Percentiles rank a stretch among this genome's conserved stretches.
phyloP scores from a whole-genome alignment of 1,140 invertebrate genomes.

The Leptopilina clavipes region DNA sequence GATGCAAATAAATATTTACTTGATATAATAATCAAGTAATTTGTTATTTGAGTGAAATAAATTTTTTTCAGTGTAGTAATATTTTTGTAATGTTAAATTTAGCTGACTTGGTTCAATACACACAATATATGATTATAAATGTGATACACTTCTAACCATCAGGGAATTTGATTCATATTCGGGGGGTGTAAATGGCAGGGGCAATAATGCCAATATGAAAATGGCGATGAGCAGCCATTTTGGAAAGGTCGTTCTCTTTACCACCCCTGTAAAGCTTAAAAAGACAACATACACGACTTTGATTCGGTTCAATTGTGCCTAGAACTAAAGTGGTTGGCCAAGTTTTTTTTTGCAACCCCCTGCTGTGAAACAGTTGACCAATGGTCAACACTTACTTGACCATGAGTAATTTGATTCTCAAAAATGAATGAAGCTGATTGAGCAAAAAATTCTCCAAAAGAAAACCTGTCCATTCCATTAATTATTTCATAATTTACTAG shows the following conservation, averaged over 20 bases:
- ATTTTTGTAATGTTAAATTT: too few relatives aligned
- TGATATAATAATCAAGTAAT: too few relatives aligned
- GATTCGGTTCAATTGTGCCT: conserved; percentile 59
- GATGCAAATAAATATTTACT: too few relatives aligned
- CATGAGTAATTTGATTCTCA: conserved; percentile 68
- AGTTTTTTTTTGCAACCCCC: conserved; percentile 55
- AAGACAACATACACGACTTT: conserved; percentile 47
- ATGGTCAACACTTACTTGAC: conserved; percentile 71
- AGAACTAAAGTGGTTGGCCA: conserved; percentile 58
- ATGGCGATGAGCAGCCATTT: conserved; percentile 68
- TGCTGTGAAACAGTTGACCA: conserved; percentile 69
- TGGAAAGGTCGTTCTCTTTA: conserved; percentile 59
- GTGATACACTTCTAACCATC: not conserved
- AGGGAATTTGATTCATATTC: not conserved
- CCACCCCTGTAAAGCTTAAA: conserved; percentile 52
- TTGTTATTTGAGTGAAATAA: too few relatives aligned
- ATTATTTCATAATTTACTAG: not conserved
- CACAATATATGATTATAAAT: not conserved
- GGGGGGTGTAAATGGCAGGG: not conserved
- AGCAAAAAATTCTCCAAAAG: conserved; percentile 48
- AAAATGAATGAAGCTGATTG: conserved; percentile 47
- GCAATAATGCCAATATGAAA: conserved; percentile 47
- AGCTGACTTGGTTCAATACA: too few relatives aligned
- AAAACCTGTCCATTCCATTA: conserved; percentile 39
- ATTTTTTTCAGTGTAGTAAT: too few relatives aligned